Conservation (phyloP, 2,113 vertebrate genomes). For the Nyctereutes procyonoides region DNA sequence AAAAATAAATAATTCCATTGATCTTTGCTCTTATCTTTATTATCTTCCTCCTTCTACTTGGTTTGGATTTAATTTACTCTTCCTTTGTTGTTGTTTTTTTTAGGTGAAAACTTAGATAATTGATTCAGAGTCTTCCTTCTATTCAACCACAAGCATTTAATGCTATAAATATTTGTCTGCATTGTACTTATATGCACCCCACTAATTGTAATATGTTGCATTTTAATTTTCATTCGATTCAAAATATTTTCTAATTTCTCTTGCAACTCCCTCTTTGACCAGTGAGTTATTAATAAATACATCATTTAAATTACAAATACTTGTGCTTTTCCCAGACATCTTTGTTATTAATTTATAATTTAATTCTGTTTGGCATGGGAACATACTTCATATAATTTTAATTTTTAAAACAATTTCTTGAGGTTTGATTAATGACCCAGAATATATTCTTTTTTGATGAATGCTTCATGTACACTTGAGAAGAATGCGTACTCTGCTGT, state of each 20-base stretch:
- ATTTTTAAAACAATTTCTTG: not conserved
- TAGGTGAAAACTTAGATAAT: constrained; percentile 1
- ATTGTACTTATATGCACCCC: not conserved
- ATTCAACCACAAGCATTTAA: not conserved
- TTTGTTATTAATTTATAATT: not conserved
- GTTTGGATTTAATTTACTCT: not conserved
- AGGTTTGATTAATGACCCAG: not conserved
- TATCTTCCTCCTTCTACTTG: not conserved
- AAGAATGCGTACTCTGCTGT: not conserved
- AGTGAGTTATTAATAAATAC: not conserved
- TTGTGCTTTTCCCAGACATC: not conserved
- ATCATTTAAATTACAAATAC: constrained; percentile 7
- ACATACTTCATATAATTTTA: not conserved
- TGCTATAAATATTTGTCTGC: not conserved
- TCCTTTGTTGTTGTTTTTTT: not conserved
- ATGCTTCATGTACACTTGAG: not conserved
- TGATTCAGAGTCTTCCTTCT: not conserved
- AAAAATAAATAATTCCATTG: not conserved
- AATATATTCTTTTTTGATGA: not conserved
- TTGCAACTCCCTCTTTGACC: not conserved
- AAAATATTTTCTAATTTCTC: constrained; percentile 31
- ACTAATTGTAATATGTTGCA: not conserved
- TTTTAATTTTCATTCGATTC: not conserved
- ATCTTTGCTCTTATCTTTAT: not conserved
- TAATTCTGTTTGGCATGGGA: not conserved